Percentiles rank a stretch among this genome's conserved stretches.
Evolutionary conservation across 2,113 vertebrate genomes (phyloP).

Genomic region (Donacobius atricapilla): DNA sequence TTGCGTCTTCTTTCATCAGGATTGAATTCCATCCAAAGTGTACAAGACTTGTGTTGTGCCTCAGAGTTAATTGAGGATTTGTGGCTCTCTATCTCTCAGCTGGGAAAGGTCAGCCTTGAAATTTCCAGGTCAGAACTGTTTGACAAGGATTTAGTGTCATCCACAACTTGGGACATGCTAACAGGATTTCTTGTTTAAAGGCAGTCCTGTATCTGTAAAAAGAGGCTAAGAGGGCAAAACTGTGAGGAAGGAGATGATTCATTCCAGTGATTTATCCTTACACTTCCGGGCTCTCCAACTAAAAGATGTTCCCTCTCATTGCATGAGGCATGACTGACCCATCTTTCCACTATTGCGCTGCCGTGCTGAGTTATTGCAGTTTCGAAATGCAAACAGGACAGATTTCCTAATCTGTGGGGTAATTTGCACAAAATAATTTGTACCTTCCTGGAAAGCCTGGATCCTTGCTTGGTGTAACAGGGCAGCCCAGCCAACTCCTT

Average conservation of each 20-base stretch:
- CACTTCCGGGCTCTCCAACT: neutral
- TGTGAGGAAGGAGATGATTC: neutral
- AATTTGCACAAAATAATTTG: neutral
- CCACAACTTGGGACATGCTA: neutral
- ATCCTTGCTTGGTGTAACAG: neutral
- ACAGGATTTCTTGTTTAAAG: conserved; percentile 29
- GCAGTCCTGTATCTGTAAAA: neutral
- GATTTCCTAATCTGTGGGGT: neutral
- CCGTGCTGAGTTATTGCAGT: neutral
- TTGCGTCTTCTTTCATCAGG: neutral
- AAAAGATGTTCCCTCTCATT: neutral
- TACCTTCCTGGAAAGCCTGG: conserved; percentile 19
- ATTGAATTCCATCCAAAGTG: neutral
- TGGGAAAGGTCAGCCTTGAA: conserved; percentile 30
- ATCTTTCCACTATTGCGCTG: neutral
- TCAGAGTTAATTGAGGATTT: conserved; percentile 22
- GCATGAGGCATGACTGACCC: neutral
- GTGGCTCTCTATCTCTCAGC: neutral
- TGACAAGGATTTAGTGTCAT: conserved; percentile 52
- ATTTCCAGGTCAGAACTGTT: conserved; percentile 51
- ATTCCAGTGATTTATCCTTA: neutral
- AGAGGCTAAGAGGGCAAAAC: conserved; percentile 4
- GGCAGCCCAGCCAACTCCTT: neutral
- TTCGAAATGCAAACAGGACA: neutral
- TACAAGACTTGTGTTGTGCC: neutral